Evolutionary conservation across 1,140 invertebrate genomes (phyloP).

Genomic region (Drosophila ohnishii): DNA sequence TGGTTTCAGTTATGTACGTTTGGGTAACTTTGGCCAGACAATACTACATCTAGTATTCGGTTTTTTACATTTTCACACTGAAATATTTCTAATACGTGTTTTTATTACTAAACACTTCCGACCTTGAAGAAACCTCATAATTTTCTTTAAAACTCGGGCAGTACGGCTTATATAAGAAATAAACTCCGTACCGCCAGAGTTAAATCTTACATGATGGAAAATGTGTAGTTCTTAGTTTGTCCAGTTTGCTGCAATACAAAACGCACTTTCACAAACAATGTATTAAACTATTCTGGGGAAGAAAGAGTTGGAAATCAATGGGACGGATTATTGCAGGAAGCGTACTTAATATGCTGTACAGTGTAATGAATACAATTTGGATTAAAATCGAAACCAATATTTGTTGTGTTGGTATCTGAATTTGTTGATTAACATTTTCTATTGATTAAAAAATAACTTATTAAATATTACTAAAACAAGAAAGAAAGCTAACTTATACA

Average conservation of each 20-base stretch:
- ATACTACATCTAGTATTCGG: slow-evolving; percentile 1
- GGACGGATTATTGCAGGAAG: too few species aligned
- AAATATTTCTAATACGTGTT: neutral
- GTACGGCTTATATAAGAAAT: neutral
- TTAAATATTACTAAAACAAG: too few species aligned
- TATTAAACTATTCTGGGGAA: too few species aligned
- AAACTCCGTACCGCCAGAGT: neutral
- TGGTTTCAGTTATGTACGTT: slow-evolving; percentile 34
- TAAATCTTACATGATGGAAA: neutral
- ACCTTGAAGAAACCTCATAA: neutral
- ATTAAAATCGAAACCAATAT: neutral
- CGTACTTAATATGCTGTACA: too few species aligned
- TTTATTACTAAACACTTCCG: neutral
- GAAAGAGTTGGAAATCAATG: neutral
- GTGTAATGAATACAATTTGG: neutral
- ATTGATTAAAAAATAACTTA: too few species aligned
- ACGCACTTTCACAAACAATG: neutral
- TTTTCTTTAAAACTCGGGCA: neutral
- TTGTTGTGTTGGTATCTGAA: too few species aligned
- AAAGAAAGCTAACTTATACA: too few species aligned
- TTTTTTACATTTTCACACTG: slow-evolving; percentile 7
- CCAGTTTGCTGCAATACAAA: neutral
- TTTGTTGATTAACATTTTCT: too few species aligned
- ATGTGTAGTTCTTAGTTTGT: neutral
- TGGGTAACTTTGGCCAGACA: slow-evolving; percentile 6